These are phyloP conservation scores for Cerceris ruficornis DNA, from an alignment of 2,888 invertebrate genomes.

Conservation along the genomic window DNA sequence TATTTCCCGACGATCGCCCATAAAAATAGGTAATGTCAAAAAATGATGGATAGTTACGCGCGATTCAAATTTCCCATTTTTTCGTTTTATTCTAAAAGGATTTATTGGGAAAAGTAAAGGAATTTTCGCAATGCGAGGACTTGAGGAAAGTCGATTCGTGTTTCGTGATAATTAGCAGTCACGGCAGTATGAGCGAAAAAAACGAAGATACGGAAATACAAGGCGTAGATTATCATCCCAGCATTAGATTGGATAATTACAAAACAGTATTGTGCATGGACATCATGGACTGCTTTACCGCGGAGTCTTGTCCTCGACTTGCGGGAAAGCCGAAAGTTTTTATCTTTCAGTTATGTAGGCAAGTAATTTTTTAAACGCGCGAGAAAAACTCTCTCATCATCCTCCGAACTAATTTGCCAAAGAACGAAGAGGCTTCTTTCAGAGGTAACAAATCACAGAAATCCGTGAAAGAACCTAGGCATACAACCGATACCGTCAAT, in stretches of 20 bases:
- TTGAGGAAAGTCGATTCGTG: conserved; percentile 74
- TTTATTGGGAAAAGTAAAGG: conserved; percentile 62
- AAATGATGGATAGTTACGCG: neutral
- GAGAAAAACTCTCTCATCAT: neutral
- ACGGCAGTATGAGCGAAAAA: conserved; percentile 68
- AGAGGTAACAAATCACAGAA: conserved; percentile 67
- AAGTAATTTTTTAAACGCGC: conserved; percentile 17
- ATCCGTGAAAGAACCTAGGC: conserved; percentile 51
- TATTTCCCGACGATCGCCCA: no score
- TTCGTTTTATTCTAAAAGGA: conserved; percentile 59
- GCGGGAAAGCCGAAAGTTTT: conserved; percentile 85
- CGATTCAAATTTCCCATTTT: conserved; percentile 8
- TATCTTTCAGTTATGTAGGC: conserved; percentile 84
- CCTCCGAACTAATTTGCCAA: neutral
- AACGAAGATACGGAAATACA: conserved; percentile 67
- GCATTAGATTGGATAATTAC: conserved; percentile 14
- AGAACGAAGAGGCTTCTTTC: conserved; percentile 2
- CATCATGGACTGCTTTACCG: conserved; percentile 80
- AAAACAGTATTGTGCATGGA: conserved; percentile 68
- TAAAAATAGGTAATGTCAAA: no score
- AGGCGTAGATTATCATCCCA: conserved; percentile 64
- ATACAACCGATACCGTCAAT: conserved; percentile 47
- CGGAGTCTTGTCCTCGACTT: conserved; percentile 81
- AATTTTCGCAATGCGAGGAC: conserved; percentile 68
- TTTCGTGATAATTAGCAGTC: conserved; percentile 77